phyloP scores from a whole-genome alignment of 2,113 vertebrate species.

The Suncus etruscus region DNA sequence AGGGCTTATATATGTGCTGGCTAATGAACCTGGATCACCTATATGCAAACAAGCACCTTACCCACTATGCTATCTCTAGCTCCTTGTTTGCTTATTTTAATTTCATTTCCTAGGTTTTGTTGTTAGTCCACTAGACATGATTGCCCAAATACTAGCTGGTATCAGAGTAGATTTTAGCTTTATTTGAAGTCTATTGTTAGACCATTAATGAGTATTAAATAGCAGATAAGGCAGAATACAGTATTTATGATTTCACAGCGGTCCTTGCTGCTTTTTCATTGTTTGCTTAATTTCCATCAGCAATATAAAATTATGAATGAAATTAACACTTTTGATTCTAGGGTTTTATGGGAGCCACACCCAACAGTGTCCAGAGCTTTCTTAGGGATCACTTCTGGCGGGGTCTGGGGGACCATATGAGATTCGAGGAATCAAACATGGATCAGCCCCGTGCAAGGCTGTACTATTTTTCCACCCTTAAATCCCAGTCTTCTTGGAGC shows the following conservation, averaged over 20 bases:
- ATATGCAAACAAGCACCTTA: too few species aligned
- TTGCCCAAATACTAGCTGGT: neutral
- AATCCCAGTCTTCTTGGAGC: neutral
- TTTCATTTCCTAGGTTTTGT: conserved; percentile 3
- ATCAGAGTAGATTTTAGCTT: conserved; percentile 2
- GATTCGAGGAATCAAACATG: neutral
- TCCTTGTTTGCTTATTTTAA: neutral
- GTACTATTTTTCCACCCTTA: too few species aligned
- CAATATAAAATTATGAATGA: neutral
- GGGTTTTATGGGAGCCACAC: neutral
- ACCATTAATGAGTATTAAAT: neutral
- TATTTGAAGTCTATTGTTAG: neutral
- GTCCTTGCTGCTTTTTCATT: neutral
- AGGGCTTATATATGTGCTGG: too few species aligned
- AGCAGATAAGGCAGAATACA: neutral
- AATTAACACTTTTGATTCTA: conserved; percentile 1
- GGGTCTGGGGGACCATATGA: too few species aligned
- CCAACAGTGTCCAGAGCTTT: too few species aligned
- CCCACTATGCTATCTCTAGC: too few species aligned
- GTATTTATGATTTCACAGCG: neutral
- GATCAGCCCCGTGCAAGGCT: too few species aligned
- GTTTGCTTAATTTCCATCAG: conserved; percentile 26
- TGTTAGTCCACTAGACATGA: conserved; percentile 34
- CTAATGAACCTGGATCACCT: too few species aligned
- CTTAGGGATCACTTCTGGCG: too few species aligned